Base-by-base conservation (phyloP, 2,888 invertebrate genomes). In the Vannuccia rotundouncinata region DNA sequence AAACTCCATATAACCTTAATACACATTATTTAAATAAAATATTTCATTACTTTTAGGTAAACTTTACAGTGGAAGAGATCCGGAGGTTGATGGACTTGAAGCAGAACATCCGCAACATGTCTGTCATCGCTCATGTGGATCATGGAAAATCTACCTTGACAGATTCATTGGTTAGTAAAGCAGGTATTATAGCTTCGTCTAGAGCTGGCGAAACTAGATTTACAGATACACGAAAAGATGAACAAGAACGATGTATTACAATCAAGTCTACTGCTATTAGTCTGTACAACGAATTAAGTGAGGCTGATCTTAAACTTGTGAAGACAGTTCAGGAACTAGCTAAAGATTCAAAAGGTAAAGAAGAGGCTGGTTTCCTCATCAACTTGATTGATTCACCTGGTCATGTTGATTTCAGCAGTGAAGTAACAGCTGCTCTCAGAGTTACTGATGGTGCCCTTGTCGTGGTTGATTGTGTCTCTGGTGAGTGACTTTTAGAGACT, bases 191-290 rank as follows among this genome's bases (percentile, higher is more conserved):
- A 88, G 98, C 99, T 86, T 94, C 94, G 84, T 93, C 97, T 82
- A 95, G 97, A 87, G 99, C 99, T 86, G 99, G 99, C 85, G 99
- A 99, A 89, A 96, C 97, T 22, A 92, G 99, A 84, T 99, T 99
- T 90, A 99, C 99, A 29, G 99, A 99, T 89, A 99, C 99, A 80
- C 92, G 99, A 83, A 98, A 99, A 89, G 99, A 99, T 90, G 99
- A 99, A 90, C 99, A 99, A 89, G 99, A 99, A 90, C 92, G 99
- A 90, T 99, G 99, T 89, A 99, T 99, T 90, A 99, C 99, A 89
- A 99, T 99, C 90, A 99, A 99, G 90, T 99, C 99, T 81, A 99
- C 99, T 86, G 99, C 99, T 87, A 99, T 99, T 89, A 97, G 99
- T 85, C 95, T 99, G 94, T 99, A 91, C 92, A 99, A 99, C 88